Evolutionary conservation across 2,113 vertebrate species (phyloP), one percentile per base, ranked within the genome.

Genomic region (Perca fluviatilis): DNA sequence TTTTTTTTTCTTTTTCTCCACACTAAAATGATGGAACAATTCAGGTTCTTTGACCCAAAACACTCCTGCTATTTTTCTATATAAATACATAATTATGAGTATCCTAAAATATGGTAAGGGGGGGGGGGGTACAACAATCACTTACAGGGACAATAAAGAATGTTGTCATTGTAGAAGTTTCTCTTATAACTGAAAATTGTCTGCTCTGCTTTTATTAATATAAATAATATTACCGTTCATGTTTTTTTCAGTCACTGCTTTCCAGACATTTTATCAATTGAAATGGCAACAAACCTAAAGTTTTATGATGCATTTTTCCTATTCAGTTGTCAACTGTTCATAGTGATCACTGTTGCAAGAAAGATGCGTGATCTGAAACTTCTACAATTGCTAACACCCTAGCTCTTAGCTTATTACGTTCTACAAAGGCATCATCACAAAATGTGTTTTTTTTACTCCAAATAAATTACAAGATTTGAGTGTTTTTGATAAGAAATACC

Each of bases 61-160:
- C 43, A 65, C 62, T 78, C 25, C 63, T 21, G 33, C 81, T 89
- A 86, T 50, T 79, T 43, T 83, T 80, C 80, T 90, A 82, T 67
- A 47, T 83, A 88, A 66, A 88, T 87, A 90, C 82, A 69, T 8
- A 19, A 40, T 46, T 75, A 58, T 78, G 63, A 87, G 82, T 56
- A 84, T 80, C 36, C 83, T 91, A 94, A 51, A 69, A 63, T 47
- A 86, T 71, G 92, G 63, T 13, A 62, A 0, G 60, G 54, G 50
- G 74, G 40, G 73, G 84, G 69, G 50, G 73, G 88, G 77, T 68
- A 91, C 80, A 79, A 80, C 84, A 83, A 82, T 84, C 75, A 92
- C 86, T 80, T 54, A 90, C 75, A 84, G 33, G 68, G 64, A 87
- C 56, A 16, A 83, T 81, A 83, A 77, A 54, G 1, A 10, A 80